Base-by-base conservation (phyloP, 2,797 vertebrate species). In the Micromesistius poutassou region DNA sequence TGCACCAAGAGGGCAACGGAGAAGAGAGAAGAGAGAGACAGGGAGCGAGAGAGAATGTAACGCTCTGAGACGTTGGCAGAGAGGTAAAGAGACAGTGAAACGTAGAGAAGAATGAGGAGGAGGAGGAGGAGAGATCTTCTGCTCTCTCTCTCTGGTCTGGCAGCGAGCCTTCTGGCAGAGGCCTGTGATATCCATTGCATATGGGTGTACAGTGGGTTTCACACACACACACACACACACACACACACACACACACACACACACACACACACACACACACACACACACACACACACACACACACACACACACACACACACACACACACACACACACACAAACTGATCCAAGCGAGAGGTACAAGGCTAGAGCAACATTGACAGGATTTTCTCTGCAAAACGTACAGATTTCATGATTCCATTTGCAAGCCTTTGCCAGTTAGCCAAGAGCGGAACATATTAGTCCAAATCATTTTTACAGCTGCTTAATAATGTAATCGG, bases 401-500 rank as follows among this genome's bases (percentile, higher is more conserved):
- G 50, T 5, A 55, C 50, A 4, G 5, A 22, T 55, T 55, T 55
- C 19, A n/a, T 55, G 50, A 55, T 55, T n/a, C 50, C 50, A 4
- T 19, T 55, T 85, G 79, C 77, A 76, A 86, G 79, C 82, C 76
- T 77, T 36, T 5, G 14, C 16, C 62, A 85, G 73, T 78, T 76
- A 84, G 81, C 83, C 83, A 80, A 80, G 31, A 86, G 82, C 19
- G 78, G 83, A 77, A 79, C 72, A 81, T 79, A 86, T 87, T 87
- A 87, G 75, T 76, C 82, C 79, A 79, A 85, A 89, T 85, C 82
- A 83, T 91, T 88, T 87, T 86, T 78, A 93, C 93, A 94, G 90
- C 91, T 91, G 82, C 84, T 84, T 80, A 81, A 85, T 71, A 66
- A 82, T 81, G 86, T 81, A 79, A 72, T 55, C 72, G 31, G 68